Evolutionary conservation across 1,140 invertebrate species (phyloP).

Genomic region (Hypsibius dujardini): DNA sequence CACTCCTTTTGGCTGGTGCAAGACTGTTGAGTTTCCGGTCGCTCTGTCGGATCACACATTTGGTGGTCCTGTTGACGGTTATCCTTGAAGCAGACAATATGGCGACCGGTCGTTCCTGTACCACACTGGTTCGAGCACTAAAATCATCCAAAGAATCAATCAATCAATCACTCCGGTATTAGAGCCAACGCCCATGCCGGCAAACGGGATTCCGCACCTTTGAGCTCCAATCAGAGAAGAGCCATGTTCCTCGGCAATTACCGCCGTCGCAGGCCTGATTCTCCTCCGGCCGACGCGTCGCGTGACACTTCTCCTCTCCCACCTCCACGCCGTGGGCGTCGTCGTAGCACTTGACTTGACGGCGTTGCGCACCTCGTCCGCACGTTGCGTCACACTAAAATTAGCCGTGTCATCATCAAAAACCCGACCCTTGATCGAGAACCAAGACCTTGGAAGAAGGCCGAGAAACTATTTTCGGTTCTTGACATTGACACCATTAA

Average conservation of each 20-base stretch:
- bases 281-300: constrained; percentile 26
- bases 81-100: constrained; percentile 43
- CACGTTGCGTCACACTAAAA: constrained; percentile 37
- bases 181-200: not conserved
- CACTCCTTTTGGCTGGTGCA: constrained; percentile 46
- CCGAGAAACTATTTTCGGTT: too few relatives aligned
- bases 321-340: constrained; percentile 25
- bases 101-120: constrained; percentile 43
- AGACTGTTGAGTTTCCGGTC: constrained; percentile 40
- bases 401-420: constrained; percentile 15
- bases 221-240: constrained; percentile 35
- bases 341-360: constrained; percentile 32
- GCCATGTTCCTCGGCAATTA: constrained; percentile 32
- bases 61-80: constrained; percentile 31
- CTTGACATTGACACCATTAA: too few relatives aligned
- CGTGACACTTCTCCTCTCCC: constrained; percentile 28
- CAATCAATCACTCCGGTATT: not conserved
- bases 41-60: constrained; percentile 36
- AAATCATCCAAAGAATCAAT: constrained; percentile 18
- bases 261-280: constrained; percentile 39
- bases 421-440: not conserved
- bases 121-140: constrained; percentile 40
- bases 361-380: constrained; percentile 36
- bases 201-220: not conserved
- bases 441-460: not conserved